These are phyloP conservation scores for Drosophila mimetica DNA, from an alignment of 2,888 invertebrate genomes.

Conservation along the genomic window DNA sequence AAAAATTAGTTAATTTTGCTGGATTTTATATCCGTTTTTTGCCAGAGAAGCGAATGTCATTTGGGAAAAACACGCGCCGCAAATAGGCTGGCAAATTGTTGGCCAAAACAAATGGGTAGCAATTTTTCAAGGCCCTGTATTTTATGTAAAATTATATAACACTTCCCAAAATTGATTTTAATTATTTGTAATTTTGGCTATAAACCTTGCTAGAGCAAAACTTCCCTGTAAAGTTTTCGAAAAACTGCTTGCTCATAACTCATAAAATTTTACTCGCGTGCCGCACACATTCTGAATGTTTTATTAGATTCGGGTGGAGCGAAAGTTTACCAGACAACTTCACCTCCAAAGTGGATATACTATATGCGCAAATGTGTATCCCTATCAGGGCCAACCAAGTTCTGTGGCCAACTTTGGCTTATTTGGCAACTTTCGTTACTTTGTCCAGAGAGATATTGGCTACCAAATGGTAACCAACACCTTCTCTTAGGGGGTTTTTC, in stretches of 20 bases:
- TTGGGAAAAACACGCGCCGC: constrained; percentile 34
- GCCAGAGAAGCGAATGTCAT: constrained; percentile 11
- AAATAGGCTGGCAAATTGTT: constrained; percentile 66
- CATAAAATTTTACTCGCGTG: constrained; percentile 52
- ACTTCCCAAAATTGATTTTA: neutral
- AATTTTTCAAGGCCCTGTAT: neutral
- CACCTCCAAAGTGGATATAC: constrained; percentile 23
- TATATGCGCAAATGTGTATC: constrained; percentile 7
- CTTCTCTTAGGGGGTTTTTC: constrained; percentile 19
- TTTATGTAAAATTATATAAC: no score
- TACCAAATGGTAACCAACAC: constrained; percentile 60
- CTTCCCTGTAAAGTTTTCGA: neutral
- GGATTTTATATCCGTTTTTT: constrained; percentile 43
- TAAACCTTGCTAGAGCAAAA: neutral
- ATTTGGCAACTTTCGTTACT: constrained; percentile 43
- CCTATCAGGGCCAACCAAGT: constrained; percentile 25
- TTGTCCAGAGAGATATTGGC: constrained; percentile 40
- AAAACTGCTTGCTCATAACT: constrained; percentile 41
- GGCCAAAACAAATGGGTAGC: constrained; percentile 19
- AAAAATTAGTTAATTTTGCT: constrained; percentile 77
- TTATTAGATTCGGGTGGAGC: constrained; percentile 48
- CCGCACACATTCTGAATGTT: constrained; percentile 40
- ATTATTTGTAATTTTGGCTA: neutral
- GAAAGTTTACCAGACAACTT: constrained; percentile 43
- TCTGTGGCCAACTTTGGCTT: constrained; percentile 37